Conservation (phyloP, 2,888 invertebrate species). For the Rhimphoctona megacephalus region DNA sequence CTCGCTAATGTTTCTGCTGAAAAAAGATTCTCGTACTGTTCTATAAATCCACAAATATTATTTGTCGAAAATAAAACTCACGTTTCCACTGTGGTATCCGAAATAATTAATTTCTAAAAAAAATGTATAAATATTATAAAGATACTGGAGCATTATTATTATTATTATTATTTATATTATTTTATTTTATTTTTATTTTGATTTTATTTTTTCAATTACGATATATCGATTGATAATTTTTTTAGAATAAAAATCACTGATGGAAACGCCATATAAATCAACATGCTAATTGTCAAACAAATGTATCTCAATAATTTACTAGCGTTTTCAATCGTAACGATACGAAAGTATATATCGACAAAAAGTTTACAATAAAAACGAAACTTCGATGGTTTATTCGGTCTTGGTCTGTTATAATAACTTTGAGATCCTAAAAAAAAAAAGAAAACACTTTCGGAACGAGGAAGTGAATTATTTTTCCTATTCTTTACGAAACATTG, state of each 20-base stretch:
- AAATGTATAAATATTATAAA: neutral
- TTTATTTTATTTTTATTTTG: no score
- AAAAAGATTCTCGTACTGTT: conserved; percentile 5
- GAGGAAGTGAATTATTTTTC: neutral
- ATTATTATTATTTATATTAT: no score
- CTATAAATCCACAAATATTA: neutral
- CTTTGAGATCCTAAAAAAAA: neutral
- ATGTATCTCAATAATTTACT: neutral
- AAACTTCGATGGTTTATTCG: neutral
- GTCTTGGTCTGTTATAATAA: neutral
- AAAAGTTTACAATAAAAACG: neutral
- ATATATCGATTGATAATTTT: no score
- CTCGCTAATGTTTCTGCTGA: neutral
- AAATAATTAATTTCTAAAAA: neutral
- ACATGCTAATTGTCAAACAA: neutral
- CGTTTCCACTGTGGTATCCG: neutral
- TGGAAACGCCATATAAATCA: no score
- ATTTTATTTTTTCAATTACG: neutral
- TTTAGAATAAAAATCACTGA: no score
- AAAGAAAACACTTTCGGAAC: neutral
- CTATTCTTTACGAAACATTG: neutral
- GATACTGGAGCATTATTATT: no score
- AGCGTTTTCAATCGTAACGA: neutral
- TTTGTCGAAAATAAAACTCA: neutral
- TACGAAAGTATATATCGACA: neutral